Conservation (phyloP, 2,113 vertebrate species). For the Cacatua alba region DNA sequence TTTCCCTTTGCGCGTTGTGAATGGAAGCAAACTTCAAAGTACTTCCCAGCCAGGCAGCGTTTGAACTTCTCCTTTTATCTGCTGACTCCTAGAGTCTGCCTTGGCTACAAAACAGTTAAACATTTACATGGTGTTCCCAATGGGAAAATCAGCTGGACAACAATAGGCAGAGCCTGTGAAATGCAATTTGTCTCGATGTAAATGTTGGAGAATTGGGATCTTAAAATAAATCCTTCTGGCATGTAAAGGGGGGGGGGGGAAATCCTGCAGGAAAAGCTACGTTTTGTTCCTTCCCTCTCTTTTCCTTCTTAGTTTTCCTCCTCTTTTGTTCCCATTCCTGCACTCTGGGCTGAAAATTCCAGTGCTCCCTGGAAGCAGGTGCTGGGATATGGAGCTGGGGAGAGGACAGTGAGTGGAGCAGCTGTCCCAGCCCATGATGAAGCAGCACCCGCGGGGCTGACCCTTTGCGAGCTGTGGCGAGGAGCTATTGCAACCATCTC, state of each 20-base stretch:
- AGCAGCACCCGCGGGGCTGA: not conserved
- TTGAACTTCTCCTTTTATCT: conserved; percentile 53
- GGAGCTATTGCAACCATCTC: not conserved
- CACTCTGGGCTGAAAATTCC: not conserved
- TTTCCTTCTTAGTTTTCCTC: rapidly evolving
- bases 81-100: not conserved
- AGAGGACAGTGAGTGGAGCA: not conserved
- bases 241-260: too few species aligned
- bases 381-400: not conserved
- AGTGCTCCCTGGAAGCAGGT: conserved; percentile 25
- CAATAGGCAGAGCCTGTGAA: not conserved
- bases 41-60: not conserved
- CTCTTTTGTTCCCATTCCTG: not conserved
- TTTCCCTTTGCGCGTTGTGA: not conserved
- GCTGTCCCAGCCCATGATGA: not conserved
- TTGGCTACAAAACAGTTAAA: conserved; percentile 11
- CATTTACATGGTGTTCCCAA: not conserved
- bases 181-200: not conserved
- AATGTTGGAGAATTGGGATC: not conserved
- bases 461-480: not conserved
- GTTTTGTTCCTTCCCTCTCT: rapidly evolving
- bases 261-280: not conserved
- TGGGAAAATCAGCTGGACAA: conserved; percentile 56
- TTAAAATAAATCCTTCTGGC: not conserved
- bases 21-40: conserved; percentile 41